Evolutionary conservation across 2,888 invertebrate species (phyloP).

Genomic region (Opisthograptis luteolata): DNA sequence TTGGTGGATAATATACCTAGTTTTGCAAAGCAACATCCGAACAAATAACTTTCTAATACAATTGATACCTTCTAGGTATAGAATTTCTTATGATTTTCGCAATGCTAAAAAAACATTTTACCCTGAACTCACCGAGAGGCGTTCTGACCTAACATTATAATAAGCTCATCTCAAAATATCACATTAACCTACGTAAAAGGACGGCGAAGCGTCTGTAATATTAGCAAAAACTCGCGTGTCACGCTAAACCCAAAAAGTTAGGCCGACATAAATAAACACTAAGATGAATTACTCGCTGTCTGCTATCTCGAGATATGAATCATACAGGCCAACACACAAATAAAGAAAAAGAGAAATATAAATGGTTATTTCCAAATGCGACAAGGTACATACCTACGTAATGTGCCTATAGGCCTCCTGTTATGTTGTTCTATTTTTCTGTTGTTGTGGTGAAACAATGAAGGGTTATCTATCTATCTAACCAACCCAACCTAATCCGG

Average conservation of each 20-base stretch:
- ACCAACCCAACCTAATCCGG: too few relatives aligned
- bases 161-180: not conserved
- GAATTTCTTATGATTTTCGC: too few relatives aligned
- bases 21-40: too few relatives aligned
- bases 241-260: not conserved
- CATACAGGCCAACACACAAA: too few relatives aligned
- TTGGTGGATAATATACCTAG: too few relatives aligned
- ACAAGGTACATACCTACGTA: too few relatives aligned
- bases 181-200: conserved; percentile 8
- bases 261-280: conserved; percentile 8
- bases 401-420: too few relatives aligned
- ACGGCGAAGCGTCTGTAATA: conserved; percentile 3
- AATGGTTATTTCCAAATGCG: too few relatives aligned
- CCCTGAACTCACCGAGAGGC: not conserved
- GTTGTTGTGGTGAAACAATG: too few relatives aligned
- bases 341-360: too few relatives aligned
- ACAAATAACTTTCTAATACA: not conserved
- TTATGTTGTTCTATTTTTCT: too few relatives aligned
- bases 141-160: not conserved
- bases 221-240: conserved; percentile 13
- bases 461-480: too few relatives aligned
- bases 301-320: conserved; percentile 23
- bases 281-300: conserved; percentile 19
- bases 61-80: not conserved
- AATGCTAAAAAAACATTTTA: not conserved